Evolutionary conservation across 2,797 vertebrate species (phyloP).

Genomic region (Sorex maritimensis): DNA sequence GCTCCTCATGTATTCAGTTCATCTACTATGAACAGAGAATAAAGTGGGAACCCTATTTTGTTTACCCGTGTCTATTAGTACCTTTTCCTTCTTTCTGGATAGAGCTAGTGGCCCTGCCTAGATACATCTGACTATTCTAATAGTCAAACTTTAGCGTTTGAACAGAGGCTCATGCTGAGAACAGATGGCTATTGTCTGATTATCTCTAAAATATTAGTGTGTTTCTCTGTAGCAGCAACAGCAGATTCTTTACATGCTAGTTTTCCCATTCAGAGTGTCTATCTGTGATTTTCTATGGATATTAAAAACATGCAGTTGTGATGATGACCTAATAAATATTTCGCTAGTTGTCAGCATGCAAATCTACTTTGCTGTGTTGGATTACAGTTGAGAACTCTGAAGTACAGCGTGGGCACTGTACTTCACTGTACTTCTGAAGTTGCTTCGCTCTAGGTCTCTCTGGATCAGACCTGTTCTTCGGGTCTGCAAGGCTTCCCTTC

Average conservation of each 20-base stretch:
- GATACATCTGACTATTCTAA: not conserved
- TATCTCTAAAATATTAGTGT: constrained; percentile 61
- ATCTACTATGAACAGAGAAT: too few relatives aligned
- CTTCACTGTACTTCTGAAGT: too few relatives aligned
- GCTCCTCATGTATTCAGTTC: too few relatives aligned
- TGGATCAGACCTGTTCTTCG: not conserved
- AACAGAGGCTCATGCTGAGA: constrained; percentile 37
- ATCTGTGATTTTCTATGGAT: constrained; percentile 53
- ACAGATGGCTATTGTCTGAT: constrained; percentile 68
- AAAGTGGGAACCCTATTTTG: too few relatives aligned
- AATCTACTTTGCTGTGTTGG: not conserved
- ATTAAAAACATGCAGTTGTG: constrained; percentile 8
- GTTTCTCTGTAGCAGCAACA: constrained; percentile 57
- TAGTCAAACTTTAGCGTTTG: constrained; percentile 29
- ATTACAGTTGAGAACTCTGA: constrained; percentile 10
- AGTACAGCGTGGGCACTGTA: not conserved
- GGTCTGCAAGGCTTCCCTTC: not conserved
- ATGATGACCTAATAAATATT: not conserved
- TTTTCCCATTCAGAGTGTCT: constrained; percentile 53
- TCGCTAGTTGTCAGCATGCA: constrained; percentile 11
- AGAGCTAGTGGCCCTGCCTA: too few relatives aligned
- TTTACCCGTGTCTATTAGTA: too few relatives aligned
- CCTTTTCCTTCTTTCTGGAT: too few relatives aligned
- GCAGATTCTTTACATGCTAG: constrained; percentile 39
- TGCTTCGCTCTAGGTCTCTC: not conserved